Conservation (phyloP, 1,140 invertebrate species). For the Scaptomyza graminum region DNA sequence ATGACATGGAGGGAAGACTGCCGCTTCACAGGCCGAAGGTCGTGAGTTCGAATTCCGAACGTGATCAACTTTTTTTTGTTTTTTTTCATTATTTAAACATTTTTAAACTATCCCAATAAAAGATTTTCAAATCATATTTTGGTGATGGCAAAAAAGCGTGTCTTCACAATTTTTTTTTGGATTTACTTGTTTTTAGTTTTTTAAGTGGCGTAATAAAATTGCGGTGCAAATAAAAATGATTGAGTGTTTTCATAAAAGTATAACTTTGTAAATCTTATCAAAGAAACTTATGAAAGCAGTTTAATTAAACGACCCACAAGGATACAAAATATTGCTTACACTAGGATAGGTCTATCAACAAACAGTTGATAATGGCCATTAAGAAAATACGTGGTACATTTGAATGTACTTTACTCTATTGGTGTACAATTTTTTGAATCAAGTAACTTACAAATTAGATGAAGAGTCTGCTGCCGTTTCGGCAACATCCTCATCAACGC, state of each 20-base stretch:
- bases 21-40: too few species aligned
- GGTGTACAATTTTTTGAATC: slow-evolving; percentile 10
- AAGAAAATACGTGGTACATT: background rate
- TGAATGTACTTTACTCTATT: background rate
- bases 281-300: background rate
- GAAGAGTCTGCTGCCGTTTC: slow-evolving; percentile 80
- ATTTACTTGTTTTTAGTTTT: too few species aligned
- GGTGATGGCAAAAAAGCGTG: too few species aligned
- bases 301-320: background rate
- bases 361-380: slow-evolving; percentile 2
- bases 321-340: background rate
- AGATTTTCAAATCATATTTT: too few species aligned
- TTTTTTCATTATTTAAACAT: too few species aligned
- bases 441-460: slow-evolving; percentile 63
- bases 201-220: background rate
- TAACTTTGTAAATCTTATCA: background rate
- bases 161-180: too few species aligned
- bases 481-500: slow-evolving; percentile 57
- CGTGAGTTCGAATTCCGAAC: too few species aligned
- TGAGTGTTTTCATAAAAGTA: too few species aligned
- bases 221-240: too few species aligned
- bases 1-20: too few species aligned
- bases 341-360: background rate
- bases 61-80: too few species aligned
- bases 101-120: too few species aligned